Evolutionary conservation across 1,140 invertebrate species (phyloP), one percentile per base, ranked within the genome.

Genomic region (Drosophila bocki): DNA sequence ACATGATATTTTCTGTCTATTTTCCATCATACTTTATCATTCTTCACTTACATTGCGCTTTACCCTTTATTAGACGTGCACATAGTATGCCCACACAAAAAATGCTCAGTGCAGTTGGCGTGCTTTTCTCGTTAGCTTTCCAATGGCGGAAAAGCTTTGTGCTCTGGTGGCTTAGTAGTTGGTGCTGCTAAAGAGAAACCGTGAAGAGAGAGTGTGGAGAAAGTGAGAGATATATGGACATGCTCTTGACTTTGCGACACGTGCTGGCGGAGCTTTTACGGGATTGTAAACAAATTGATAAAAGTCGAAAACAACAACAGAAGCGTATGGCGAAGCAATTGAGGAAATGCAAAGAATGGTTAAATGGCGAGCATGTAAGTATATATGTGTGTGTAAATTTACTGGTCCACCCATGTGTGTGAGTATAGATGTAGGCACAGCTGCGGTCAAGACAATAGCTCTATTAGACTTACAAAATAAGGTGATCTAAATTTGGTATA

Each of bases 111-210:
- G 83, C 76, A 29, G 26, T 67, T 80, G 62, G 79, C 70, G 82
- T 86, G 82, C 83, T 80, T 77, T 69, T 65, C 63, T 37, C 57
- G 58, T 15, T 17, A 62, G 48, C 48, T 42, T 86, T 71, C 72
- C 53, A 17, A 22, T 48, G 32, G 61, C 13, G 45, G 42, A 71
- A 86, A 86, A 87, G 83, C 76, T 86, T 51, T 51, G 57, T 72
- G 79, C 79, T 80, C 69, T 75, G 80, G 39, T 47, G 58, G 45
- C 51, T 54, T 33, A 37, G 62, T 33, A 37, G 62, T 56, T 60
- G 82, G 82, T 85, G 82, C 78, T 86, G 80, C 78, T 85, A 78
- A 65, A 85, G 82, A 85, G 80, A 74, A 67, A 77, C n/a, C 45
- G 44, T 57, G 44, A 58, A 75, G 42, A 75, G 59, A 70, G 33